Conservation (phyloP, 2,113 vertebrate genomes). For the Bos indicus region DNA sequence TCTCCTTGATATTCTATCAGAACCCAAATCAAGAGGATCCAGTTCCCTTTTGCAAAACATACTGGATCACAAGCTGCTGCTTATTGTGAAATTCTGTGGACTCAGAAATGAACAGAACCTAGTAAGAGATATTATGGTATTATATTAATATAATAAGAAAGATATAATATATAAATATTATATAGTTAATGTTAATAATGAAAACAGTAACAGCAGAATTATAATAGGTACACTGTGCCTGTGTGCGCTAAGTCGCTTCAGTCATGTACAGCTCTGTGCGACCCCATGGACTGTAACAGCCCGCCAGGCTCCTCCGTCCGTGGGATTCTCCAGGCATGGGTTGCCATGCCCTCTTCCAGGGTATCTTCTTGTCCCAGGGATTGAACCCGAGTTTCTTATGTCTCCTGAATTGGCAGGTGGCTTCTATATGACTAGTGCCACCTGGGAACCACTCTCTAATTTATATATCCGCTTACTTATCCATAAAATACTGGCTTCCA, state of each 20-base stretch:
- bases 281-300: not conserved
- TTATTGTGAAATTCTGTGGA: not conserved
- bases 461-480: not conserved
- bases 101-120: not conserved
- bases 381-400: not conserved
- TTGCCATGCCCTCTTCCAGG: not conserved
- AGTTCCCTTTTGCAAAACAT: not conserved
- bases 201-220: not conserved
- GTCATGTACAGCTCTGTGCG: not conserved
- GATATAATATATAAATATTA: not conserved
- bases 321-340: not conserved
- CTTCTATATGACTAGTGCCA: not conserved
- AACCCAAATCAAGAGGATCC: not conserved
- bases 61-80: not conserved
- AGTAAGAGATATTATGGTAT: not conserved
- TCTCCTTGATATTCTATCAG: not conserved
- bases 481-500: not conserved
- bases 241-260: not conserved
- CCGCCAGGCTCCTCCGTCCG: fast-evolving
- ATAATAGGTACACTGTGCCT: not conserved
- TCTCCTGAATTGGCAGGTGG: not conserved
- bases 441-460: not conserved
- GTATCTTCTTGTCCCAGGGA: not conserved
- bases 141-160: not conserved
- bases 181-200: not conserved